A percentile compares a stretch with the other conserved stretches of the same genome.
Evolutionary conservation across 2,888 invertebrate species (phyloP).

Genomic region (Brassicogethes aeneus): DNA sequence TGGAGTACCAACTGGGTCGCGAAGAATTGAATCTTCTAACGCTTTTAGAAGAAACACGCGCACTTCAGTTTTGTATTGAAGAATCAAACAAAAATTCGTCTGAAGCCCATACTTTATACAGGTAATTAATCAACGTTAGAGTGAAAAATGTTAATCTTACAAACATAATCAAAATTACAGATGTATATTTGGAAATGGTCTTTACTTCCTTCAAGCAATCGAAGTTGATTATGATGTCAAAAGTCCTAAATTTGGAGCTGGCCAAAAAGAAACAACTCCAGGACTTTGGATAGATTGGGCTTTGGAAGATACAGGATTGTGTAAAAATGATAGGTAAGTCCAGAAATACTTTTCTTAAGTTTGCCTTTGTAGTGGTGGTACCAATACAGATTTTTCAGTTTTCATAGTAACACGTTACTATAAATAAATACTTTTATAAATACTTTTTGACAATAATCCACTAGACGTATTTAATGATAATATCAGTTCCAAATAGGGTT

Average conservation of each 20-base stretch:
- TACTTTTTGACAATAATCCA: background rate
- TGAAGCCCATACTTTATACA: slow-evolving; percentile 39
- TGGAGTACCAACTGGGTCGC: slow-evolving; percentile 79
- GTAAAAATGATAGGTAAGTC: slow-evolving; percentile 57
- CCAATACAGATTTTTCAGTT: slow-evolving; percentile 4
- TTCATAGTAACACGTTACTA: too few species aligned
- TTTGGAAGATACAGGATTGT: slow-evolving; percentile 63
- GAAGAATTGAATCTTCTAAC: slow-evolving; percentile 82
- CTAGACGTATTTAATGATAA: background rate
- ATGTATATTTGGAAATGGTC: slow-evolving; percentile 18
- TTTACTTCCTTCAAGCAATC: slow-evolving; percentile 49
- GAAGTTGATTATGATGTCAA: slow-evolving; percentile 63
- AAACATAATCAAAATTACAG: slow-evolving; percentile 6
- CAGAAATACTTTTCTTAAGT: slow-evolving; percentile 4
- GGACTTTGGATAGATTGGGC: slow-evolving; percentile 76
- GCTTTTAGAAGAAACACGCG: slow-evolving; percentile 73
- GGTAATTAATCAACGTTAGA: slow-evolving; percentile 21
- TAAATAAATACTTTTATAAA: too few species aligned
- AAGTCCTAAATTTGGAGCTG: slow-evolving; percentile 64
- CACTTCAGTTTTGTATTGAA: slow-evolving; percentile 69
- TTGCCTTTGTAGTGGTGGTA: slow-evolving; percentile 3
- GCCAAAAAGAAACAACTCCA: slow-evolving; percentile 53
- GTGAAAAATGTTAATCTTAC: background rate
- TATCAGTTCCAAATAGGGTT: too few species aligned
- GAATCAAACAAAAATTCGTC: slow-evolving; percentile 44